Percentiles rank a stretch among this genome's conserved stretches.
These are phyloP conservation scores for Saguinus midas DNA, from an alignment of 2,113 vertebrate genomes.

Conservation along the genomic window DNA sequence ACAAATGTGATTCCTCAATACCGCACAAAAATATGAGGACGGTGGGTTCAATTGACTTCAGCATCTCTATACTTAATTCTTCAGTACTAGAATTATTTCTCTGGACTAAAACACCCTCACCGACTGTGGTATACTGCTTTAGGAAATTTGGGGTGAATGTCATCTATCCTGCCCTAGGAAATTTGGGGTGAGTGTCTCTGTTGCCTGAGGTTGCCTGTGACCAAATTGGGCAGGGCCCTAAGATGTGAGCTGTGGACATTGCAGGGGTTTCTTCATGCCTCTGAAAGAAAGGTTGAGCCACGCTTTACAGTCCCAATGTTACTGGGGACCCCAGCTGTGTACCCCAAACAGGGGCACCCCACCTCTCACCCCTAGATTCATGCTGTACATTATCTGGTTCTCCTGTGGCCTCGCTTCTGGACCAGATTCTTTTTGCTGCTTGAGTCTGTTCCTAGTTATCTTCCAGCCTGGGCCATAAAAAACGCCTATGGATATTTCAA, in stretches of 20 bases:
- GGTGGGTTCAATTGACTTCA: neutral
- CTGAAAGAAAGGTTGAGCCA: neutral
- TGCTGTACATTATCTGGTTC: neutral
- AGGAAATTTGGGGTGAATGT: neutral
- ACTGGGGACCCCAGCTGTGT: neutral
- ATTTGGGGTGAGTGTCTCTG: neutral
- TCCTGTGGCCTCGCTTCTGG: neutral
- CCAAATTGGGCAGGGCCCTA: neutral
- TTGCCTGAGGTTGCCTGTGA: neutral
- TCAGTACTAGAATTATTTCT: neutral
- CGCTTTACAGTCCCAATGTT: neutral
- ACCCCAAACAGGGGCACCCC: neutral
- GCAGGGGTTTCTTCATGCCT: neutral
- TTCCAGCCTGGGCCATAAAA: neutral
- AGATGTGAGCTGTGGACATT: neutral
- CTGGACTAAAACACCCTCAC: neutral
- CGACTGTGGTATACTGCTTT: neutral
- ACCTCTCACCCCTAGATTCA: neutral
- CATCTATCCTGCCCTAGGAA: neutral
- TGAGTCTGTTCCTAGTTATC: neutral
- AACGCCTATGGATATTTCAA: neutral
- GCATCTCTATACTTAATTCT: neutral
- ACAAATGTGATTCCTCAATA: neutral
- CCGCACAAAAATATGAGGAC: neutral
- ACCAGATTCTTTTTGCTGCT: neutral